Percentiles rank a stretch among this genome's conserved stretches.
Conservation (phyloP, 1,140 invertebrate species). For the Saccostrea glomerata region DNA sequence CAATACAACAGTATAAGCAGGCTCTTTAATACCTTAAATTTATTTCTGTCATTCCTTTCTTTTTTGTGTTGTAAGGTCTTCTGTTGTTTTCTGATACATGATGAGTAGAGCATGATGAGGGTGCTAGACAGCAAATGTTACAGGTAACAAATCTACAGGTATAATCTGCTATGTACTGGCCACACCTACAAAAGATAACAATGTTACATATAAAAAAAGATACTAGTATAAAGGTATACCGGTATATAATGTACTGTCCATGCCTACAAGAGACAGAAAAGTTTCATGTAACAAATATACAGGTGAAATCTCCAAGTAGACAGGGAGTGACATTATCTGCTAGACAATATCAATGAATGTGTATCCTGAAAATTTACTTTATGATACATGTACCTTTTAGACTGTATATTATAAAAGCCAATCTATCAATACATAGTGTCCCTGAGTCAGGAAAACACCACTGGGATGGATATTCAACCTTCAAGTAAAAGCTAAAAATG, state of each 20-base stretch:
- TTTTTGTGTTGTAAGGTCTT: not conserved
- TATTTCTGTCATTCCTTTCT: constrained; percentile 47
- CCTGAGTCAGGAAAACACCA: no score
- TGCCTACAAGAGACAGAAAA: not conserved
- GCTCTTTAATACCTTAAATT: constrained; percentile 58
- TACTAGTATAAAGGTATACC: not conserved
- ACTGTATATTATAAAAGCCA: no score
- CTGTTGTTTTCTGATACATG: not conserved
- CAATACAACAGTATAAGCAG: not conserved
- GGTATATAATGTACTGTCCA: not conserved
- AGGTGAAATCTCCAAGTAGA: constrained; percentile 29
- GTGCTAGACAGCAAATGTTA: constrained; percentile 60
- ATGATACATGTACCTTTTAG: no score
- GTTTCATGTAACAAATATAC: no score
- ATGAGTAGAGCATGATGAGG: constrained; percentile 20
- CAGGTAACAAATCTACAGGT: constrained; percentile 66
- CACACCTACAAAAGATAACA: constrained; percentile 54
- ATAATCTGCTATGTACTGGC: constrained; percentile 59
- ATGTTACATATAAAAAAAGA: not conserved
- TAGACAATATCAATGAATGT: no score
- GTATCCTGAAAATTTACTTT: no score
- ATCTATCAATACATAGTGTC: no score
- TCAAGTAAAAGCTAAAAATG: no score
- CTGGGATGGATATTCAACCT: no score
- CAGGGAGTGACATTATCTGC: no score